Evolutionary conservation across 2,113 vertebrate genomes (phyloP).

Genomic region (Panurus biarmicus): DNA sequence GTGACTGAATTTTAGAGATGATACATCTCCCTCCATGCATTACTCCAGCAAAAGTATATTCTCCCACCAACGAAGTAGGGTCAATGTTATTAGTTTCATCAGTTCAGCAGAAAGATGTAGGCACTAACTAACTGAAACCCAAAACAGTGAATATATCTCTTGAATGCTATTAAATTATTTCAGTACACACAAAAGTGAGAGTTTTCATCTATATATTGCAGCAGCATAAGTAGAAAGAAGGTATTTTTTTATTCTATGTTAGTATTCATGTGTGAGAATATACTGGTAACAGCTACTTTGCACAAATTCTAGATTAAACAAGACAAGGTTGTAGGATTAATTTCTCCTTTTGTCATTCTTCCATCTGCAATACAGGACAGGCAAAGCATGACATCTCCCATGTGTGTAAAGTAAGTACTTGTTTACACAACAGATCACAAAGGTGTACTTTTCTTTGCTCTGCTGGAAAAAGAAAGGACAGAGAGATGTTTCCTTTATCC

Average conservation of each 20-base stretch:
- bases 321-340: neutral
- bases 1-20: neutral
- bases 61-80: neutral
- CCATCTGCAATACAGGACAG: neutral
- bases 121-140: neutral
- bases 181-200: neutral
- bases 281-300: neutral
- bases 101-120: neutral
- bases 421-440: neutral
- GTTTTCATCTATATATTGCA: neutral
- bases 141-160: neutral
- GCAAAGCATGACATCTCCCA: neutral
- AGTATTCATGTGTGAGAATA: neutral
- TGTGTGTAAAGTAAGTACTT: neutral
- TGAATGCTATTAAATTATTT: neutral
- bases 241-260: neutral
- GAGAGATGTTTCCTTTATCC: neutral
- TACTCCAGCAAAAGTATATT: neutral
- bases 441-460: neutral
- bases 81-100: neutral
- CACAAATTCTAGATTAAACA: neutral
- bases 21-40: neutral
- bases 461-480: neutral
- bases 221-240: neutral
- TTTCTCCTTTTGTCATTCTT: constrained; percentile 1